Evolutionary conservation across 2,888 invertebrate species (phyloP).

Genomic region (Limnephilus auricula): DNA sequence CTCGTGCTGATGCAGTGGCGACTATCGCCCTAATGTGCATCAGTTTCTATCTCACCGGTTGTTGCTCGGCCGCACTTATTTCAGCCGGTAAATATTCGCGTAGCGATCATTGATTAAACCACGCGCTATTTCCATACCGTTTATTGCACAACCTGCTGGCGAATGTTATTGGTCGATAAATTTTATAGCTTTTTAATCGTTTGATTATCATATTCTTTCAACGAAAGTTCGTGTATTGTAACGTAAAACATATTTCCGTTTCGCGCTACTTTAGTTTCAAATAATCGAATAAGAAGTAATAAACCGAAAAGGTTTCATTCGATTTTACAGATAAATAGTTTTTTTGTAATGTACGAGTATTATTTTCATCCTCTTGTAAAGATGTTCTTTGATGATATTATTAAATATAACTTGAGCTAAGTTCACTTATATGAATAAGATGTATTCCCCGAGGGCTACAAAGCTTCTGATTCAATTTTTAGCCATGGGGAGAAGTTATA

Average conservation of each 20-base stretch:
- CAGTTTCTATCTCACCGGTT: conserved; percentile 41
- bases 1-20: conserved; percentile 40
- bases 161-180: conserved; percentile 39
- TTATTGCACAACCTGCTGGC: conserved; percentile 27
- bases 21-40: conserved; percentile 48
- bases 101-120: conserved; percentile 47
- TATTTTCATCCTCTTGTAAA: not conserved
- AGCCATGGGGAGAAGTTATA: conserved; percentile 11
- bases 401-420: not conserved
- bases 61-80: conserved; percentile 17
- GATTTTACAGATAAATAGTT: not conserved
- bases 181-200: conserved; percentile 36
- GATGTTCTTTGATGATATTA: conserved; percentile 2
- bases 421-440: not conserved
- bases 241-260: not conserved
- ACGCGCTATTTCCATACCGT: conserved; percentile 36
- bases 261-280: not conserved
- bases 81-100: conserved; percentile 35
- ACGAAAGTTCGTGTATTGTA: not conserved
- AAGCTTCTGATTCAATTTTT: conserved; percentile 17
- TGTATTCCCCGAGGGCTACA: not conserved
- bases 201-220: conserved; percentile 34
- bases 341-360: no score
- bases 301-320: not conserved
- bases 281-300: not conserved